Evolutionary conservation across 1,140 invertebrate genomes (phyloP).

Genomic region (Cardiocondyla obscurior): DNA sequence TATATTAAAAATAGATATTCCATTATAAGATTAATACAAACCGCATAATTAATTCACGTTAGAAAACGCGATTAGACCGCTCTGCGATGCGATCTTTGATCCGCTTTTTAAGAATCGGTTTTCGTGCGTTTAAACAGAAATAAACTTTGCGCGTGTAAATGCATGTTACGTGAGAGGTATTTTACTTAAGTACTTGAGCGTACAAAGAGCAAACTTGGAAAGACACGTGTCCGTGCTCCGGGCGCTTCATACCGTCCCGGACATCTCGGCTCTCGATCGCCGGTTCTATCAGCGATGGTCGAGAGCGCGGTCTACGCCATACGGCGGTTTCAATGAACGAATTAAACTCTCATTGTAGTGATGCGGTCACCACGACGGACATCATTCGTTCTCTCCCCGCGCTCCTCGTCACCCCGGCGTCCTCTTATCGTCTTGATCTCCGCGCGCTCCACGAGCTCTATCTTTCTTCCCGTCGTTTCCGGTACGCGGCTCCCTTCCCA

Average conservation of each 20-base stretch:
- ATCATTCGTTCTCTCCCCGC: neutral
- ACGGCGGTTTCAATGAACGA: slow-evolving; percentile 66
- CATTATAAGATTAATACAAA: neutral
- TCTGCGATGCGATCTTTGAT: neutral
- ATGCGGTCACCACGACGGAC: slow-evolving; percentile 12
- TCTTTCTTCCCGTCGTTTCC: neutral
- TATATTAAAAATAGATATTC: too few species aligned
- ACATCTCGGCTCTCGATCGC: neutral
- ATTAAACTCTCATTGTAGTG: slow-evolving; percentile 69
- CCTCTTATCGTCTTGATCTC: slow-evolving; percentile 14
- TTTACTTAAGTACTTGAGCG: neutral
- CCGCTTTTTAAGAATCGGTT: neutral
- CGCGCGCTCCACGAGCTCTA: neutral
- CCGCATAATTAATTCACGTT: neutral
- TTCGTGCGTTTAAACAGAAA: neutral
- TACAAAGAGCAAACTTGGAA: neutral
- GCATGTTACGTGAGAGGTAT: neutral
- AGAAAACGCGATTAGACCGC: neutral
- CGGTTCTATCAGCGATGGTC: slow-evolving; percentile 34
- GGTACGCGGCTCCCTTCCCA: neutral
- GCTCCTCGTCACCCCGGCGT: neutral
- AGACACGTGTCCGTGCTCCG: neutral
- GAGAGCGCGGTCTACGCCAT: slow-evolving; percentile 37
- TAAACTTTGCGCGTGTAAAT: neutral
- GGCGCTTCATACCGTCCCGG: neutral